Evolutionary conservation across 2,113 vertebrate genomes (phyloP), one percentile per base, ranked within the genome.

Genomic region (Gasterosteus aculeatus): DNA sequence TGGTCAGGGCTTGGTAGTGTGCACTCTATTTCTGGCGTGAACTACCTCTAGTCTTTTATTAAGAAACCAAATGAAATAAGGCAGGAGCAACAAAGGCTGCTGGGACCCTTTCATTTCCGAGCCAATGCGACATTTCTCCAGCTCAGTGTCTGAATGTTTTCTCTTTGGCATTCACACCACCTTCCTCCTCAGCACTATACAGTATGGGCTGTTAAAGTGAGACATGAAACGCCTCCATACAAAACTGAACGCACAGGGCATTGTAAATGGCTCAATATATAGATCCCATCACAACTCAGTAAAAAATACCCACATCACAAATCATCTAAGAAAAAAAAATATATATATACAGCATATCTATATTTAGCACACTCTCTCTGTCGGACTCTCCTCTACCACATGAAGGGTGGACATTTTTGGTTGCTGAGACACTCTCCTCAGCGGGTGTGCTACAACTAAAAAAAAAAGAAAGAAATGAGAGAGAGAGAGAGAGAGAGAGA

Each of bases 61-160:
- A 91, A 83, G 65, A 84, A 87, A 87, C 82, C 80, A 54, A 77
- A 81, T 80, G 63, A 86, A 90, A 86, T 76, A 57, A 79, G 83
- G 70, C 35, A 69, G 71, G 59, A 78, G 59, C 84, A 87, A 90
- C 80, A 82, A 77, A 77, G 77, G 64, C 72, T 59, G 63, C 19
- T n/a, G 22, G 66, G 71, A 82, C 77, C 79, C 81, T 84, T 67
- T 91, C 85, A 93, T 91, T 92, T 91, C 72, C 69, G 68, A 62
- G 59, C 58, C 64, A 63, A 73, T 57, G 59, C 31, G 72, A 77
- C 66, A 47, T 88, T 78, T 83, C n/a, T 61, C 54, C 59, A 69
- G 70, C 69, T 80, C 76, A 61, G 60, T 67, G 81, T 72, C 54
- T 80, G 74, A 75, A 85, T 61, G 58, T 66, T 72, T 65, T 59